A percentile compares a stretch with the other conserved stretches of the same genome.
These are phyloP conservation scores for Julus scanicus DNA, from an alignment of 2,888 invertebrate species.

Conservation along the genomic window DNA sequence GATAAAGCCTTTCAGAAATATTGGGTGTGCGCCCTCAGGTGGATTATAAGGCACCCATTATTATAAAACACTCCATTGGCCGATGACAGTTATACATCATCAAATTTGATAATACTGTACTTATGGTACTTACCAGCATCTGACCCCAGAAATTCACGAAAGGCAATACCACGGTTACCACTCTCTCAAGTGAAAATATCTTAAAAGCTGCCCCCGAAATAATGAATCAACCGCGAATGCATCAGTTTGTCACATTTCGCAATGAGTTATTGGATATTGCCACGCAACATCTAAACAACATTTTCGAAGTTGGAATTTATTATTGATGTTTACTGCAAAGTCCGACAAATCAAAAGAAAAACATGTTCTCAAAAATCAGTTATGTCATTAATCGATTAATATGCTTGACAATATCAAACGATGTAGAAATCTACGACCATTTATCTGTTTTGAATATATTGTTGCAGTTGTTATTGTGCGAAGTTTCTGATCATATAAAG, in stretches of 20 bases:
- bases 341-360: no score
- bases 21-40: conserved; percentile 19
- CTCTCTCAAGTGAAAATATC: neutral
- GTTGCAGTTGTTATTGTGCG: no score
- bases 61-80: neutral
- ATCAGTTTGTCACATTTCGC: neutral
- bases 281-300: no score
- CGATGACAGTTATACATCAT: neutral
- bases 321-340: no score
- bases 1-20: conserved; percentile 33
- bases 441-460: no score
- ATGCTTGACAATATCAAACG: no score
- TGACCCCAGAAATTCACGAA: neutral
- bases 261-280: neutral
- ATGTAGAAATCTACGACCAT: no score
- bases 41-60: conserved; percentile 11
- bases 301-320: no score
- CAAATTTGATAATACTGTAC: neutral
- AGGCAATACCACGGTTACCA: conserved; percentile 14
- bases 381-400: no score
- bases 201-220: neutral
- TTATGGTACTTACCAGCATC: neutral
- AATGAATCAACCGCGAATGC: neutral
- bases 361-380: no score
- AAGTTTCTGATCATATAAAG: no score